Evolutionary conservation across 1,140 invertebrate genomes (phyloP), one percentile per base, ranked within the genome.

Genomic region (Drosophila orosa): DNA sequence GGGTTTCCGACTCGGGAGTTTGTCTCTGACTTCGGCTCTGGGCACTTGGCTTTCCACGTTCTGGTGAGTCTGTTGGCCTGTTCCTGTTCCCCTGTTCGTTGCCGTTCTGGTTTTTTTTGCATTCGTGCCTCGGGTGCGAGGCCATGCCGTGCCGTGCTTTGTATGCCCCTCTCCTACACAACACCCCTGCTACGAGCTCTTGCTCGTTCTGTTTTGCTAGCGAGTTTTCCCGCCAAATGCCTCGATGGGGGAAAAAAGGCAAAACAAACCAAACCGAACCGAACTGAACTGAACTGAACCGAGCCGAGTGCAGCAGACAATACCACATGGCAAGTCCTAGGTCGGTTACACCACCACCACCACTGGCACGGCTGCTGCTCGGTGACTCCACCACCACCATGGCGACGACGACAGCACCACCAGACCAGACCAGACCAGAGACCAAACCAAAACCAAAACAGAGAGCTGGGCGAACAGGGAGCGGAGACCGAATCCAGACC

Each of bases 281-380:
- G 52, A 52, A 50, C 57, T n/a, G 57, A 67, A 25, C 33, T 60
- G 27, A 66, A 40, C 31, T 31, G 31, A 57, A 40, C 56, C 61
- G 39, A 65, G 44, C 45, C 65, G 60, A 55, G 40, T 45, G 65
- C 59, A 68, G 84, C 82, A 90, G 79, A 90, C 87, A 90, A 90
- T 87, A 83, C 68, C 77, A 80, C 78, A 83, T 90, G 87, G 83
- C 80, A 90, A 90, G 87, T 90, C 87, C 87, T 90, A 90, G 87
- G 87, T 90, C 87, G 87, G 87, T 90, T 90, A 90, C 87, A 87
- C 69, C 66, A 66, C 75, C 74, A 80, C 59, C 61, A 65, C 33
- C 66, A 60, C 24, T 22, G 56, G 42, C 65, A 77, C 59, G 61
- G 60, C 29, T 52, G 57, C 33, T 47, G 8, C 24, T 10, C 27